Conservation (phyloP, 2,113 vertebrate genomes). For the Dicentrarchus labrax region DNA sequence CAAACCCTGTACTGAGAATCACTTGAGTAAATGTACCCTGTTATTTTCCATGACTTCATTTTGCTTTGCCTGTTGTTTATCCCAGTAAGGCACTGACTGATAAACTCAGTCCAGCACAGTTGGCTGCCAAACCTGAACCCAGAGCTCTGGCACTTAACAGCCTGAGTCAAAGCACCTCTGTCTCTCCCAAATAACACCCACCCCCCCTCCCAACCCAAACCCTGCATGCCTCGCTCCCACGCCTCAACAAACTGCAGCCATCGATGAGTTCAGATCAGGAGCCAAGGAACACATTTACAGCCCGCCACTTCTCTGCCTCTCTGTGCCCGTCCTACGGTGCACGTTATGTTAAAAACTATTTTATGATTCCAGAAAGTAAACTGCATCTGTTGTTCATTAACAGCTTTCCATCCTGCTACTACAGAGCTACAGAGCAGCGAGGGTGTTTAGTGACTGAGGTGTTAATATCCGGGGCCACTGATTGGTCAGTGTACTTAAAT, state of each 20-base stretch:
- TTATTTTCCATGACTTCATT: constrained; percentile 1
- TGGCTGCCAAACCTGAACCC: constrained; percentile 24
- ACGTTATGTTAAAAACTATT: not conserved
- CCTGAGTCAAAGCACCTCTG: constrained; percentile 26
- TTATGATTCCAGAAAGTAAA: not conserved
- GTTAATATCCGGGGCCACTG: not conserved
- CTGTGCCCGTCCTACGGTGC: not conserved
- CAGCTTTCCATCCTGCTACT: constrained; percentile 16
- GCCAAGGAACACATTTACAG: not conserved
- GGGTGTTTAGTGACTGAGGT: not conserved
- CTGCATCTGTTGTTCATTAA: constrained; percentile 27
- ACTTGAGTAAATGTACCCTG: not conserved
- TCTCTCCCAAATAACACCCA: constrained; percentile 23
- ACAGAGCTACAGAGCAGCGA: not conserved
- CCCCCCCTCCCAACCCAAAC: not conserved
- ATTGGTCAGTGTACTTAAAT: not conserved
- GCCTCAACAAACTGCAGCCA: not conserved
- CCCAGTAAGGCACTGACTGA: constrained; percentile 21
- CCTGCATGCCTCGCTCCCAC: not conserved
- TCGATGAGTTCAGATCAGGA: not conserved
- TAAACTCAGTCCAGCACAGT: not conserved
- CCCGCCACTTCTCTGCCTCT: not conserved
- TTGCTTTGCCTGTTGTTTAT: constrained; percentile 5
- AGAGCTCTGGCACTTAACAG: constrained; percentile 13
- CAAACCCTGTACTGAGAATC: not conserved